Percentiles rank a stretch among this genome's conserved stretches.
Conservation (phyloP, 2,113 vertebrate species). For the Semnornis frantzii region DNA sequence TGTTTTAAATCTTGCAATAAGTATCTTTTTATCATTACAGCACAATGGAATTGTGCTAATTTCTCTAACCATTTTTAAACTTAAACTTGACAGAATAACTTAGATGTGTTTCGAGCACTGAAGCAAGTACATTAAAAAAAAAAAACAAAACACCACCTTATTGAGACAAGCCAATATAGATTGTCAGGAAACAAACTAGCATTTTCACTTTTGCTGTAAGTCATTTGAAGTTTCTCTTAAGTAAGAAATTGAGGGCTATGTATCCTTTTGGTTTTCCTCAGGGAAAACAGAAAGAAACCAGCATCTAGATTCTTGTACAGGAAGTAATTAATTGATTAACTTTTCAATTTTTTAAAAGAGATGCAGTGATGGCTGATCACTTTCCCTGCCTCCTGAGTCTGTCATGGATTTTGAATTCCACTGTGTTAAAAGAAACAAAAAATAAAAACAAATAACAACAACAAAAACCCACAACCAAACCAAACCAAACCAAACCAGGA, state of each 20-base stretch:
- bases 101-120: not conserved
- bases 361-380: too few species aligned
- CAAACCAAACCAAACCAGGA: too few species aligned
- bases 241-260: not conserved
- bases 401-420: not conserved
- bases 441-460: too few species aligned
- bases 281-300: too few species aligned
- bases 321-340: too few species aligned
- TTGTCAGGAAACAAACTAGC: not conserved
- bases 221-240: not conserved
- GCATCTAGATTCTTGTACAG: too few species aligned
- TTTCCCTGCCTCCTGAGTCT: too few species aligned
- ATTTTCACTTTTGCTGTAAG: not conserved
- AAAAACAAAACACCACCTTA: too few species aligned
- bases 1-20: not conserved
- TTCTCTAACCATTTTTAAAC: not conserved
- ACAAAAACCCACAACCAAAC: too few species aligned
- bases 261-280: not conserved
- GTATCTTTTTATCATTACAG: not conserved
- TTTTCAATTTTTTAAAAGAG: too few species aligned
- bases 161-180: not conserved
- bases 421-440: too few species aligned
- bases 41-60: not conserved
- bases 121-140: not conserved
- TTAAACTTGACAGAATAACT: not conserved